Conservation (phyloP, 2,888 invertebrate genomes). For the Agrochola macilenta region DNA sequence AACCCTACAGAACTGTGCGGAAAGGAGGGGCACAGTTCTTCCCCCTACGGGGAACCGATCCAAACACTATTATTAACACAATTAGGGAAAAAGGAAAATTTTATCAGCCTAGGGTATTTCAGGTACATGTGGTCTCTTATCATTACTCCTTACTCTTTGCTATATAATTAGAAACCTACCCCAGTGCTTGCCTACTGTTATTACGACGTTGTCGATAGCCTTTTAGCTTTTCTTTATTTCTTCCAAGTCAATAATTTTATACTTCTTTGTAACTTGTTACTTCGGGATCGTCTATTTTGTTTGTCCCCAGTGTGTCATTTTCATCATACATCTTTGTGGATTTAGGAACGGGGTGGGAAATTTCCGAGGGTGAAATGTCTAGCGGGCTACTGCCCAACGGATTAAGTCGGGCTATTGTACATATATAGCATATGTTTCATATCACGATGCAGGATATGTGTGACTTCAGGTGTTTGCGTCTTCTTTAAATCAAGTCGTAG, state of each 20-base stretch:
- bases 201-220: background rate
- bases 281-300: background rate
- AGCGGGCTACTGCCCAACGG: background rate
- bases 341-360: background rate
- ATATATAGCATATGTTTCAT: background rate
- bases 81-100: too few relatives aligned
- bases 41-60: too few relatives aligned
- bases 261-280: background rate
- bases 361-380: background rate
- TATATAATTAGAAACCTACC: background rate
- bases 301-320: background rate
- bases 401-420: background rate
- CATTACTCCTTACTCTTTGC: background rate
- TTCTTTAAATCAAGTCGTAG: background rate
- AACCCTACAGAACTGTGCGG: too few relatives aligned
- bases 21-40: too few relatives aligned
- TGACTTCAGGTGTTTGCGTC: background rate
- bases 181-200: background rate
- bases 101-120: too few relatives aligned
- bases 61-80: too few relatives aligned
- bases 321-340: background rate
- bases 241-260: background rate
- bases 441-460: background rate
- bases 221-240: background rate
- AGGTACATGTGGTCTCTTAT: too few relatives aligned